Base-by-base conservation (phyloP, 1,140 invertebrate genomes). In the Metopolophium dirhodum region DNA sequence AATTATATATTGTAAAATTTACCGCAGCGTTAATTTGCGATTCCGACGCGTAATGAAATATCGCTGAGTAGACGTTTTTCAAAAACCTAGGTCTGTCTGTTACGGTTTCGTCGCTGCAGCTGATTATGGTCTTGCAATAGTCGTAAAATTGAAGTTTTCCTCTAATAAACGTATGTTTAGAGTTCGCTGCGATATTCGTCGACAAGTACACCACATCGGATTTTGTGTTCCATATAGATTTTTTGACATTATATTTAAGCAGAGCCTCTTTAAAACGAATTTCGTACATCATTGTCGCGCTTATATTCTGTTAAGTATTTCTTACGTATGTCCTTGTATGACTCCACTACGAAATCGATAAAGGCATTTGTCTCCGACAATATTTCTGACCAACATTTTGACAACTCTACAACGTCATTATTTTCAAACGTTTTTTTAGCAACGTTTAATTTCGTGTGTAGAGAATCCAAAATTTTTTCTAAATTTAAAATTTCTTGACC, bases 11-110 rank as follows among this genome's bases (percentile, higher is more conserved):
- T 41, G 1, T 7, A 85, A 11, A 18, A 57, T 57, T 51, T 54
- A 86, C 91, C 37, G 82, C 77, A 45, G 91, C 77, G 47, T 37
- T 93, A 3, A 45, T 93, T 85, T 93, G 91, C 1, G 35, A 54
- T 85, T 93, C 91, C 26, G 45, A 45, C 11, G 86, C 7, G 14
- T 93, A 93, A n/a, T 93, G 82, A 45, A 30, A 86, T 20, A 93
- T 54, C 7, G 82, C 26, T 11, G 37, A 30, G 23, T 86, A 86
- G 7, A 86, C 14, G 7, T 93, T 93, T 37, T 93, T 93, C n/a
- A 93, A 54, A 54, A 93, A 93, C 54, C n/a, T 86, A 1, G 82
- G 82, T 20, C 14, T n/a, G 0, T n/a, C 49, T 77, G 61, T 77
- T 77, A 77, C n/a, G 61, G 61, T 77, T n/a, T 77, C 30, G 30